Conservation (phyloP, 2,113 vertebrate genomes). For the Tetrao urogallus region DNA sequence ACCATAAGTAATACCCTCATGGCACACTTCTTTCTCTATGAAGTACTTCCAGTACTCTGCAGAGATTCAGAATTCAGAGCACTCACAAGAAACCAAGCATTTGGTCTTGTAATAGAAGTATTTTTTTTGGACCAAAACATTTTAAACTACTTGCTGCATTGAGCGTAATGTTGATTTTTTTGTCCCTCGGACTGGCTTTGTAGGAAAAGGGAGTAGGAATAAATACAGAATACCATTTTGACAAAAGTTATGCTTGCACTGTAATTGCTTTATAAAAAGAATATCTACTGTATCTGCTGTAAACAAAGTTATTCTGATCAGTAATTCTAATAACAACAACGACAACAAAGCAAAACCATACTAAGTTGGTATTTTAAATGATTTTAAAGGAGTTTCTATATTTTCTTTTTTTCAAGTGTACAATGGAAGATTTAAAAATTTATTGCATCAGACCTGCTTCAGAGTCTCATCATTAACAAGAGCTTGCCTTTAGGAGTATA, state of each 20-base stretch:
- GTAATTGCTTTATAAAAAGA: neutral
- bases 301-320: neutral
- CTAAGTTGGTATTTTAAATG: neutral
- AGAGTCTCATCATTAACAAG: neutral
- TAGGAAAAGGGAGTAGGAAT: neutral
- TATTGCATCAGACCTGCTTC: neutral
- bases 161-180: neutral
- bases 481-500: neutral
- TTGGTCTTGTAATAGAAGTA: neutral
- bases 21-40: neutral
- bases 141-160: neutral
- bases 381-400: neutral
- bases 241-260: neutral
- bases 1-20: neutral
- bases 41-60: accelerated
- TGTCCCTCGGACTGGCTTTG: neutral
- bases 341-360: neutral
- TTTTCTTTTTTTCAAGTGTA: neutral
- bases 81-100: neutral
- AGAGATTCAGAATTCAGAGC: neutral
- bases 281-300: neutral
- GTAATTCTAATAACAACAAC: neutral
- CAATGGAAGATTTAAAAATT: neutral
- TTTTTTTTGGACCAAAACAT: neutral
- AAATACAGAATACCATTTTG: neutral